Conservation (phyloP, 2,113 vertebrate species). For the Phalacrocorax pelagicus region DNA sequence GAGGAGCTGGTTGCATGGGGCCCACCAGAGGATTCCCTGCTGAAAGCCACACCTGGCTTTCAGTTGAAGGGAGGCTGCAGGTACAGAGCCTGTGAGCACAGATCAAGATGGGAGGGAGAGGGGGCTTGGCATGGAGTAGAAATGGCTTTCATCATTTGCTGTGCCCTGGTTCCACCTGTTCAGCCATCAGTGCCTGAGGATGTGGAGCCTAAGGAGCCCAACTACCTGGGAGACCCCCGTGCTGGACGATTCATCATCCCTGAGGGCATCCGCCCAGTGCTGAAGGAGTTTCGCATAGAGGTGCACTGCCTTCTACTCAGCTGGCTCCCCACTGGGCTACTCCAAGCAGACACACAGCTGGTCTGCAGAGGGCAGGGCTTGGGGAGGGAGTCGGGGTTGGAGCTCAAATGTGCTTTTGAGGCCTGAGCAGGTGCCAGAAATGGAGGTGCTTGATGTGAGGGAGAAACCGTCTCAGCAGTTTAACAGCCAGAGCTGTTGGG, state of each 20-base stretch:
- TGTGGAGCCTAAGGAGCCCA: slow-evolving; percentile 82
- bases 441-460: not conserved
- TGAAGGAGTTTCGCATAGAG: slow-evolving; percentile 92
- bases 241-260: slow-evolving; percentile 81
- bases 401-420: not conserved
- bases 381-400: not conserved
- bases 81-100: not conserved
- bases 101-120: not conserved
- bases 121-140: not conserved
- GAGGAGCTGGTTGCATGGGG: not conserved
- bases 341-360: too few relatives aligned
- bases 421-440: not conserved
- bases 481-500: not conserved
- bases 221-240: slow-evolving; percentile 65
- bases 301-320: slow-evolving; percentile 14
- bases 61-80: not conserved
- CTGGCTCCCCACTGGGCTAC: not conserved
- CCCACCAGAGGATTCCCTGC: not conserved
- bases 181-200: slow-evolving; percentile 84
- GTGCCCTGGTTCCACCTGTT: not conserved
- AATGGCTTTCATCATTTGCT: not conserved
- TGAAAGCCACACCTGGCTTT: not conserved
- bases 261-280: slow-evolving; percentile 80
- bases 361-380: not conserved
- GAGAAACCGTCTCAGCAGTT: not conserved